These are phyloP conservation scores for Lochmaea capreae DNA, from an alignment of 2,888 invertebrate species.

Conservation along the genomic window DNA sequence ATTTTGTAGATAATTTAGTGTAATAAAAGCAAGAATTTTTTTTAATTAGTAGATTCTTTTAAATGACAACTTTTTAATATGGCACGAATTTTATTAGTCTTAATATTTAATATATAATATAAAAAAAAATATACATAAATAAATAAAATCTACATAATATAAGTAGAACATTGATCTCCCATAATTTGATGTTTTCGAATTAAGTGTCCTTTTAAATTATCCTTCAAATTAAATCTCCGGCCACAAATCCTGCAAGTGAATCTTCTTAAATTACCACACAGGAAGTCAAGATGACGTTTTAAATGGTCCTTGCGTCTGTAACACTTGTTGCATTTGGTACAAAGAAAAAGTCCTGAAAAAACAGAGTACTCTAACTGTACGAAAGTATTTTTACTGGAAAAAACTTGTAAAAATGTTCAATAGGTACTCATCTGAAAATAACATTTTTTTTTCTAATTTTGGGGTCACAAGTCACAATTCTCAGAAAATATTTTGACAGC, in stretches of 20 bases:
- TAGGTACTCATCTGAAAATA: too few relatives aligned
- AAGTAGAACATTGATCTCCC: not conserved
- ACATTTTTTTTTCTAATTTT: too few relatives aligned
- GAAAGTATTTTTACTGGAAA: not conserved
- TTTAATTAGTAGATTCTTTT: too few relatives aligned
- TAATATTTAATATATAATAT: not conserved
- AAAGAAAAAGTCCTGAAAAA: slow-evolving; percentile 1
- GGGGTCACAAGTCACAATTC: too few relatives aligned
- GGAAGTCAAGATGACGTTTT: slow-evolving; percentile 28
- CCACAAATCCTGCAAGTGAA: slow-evolving; percentile 26
- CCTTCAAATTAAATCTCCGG: slow-evolving; percentile 25
- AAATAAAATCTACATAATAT: not conserved
- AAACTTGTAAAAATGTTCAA: not conserved
- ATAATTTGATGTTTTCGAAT: slow-evolving; percentile 24
- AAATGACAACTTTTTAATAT: not conserved
- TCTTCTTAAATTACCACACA: slow-evolving; percentile 30
- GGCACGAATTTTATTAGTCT: not conserved
- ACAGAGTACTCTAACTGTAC: not conserved
- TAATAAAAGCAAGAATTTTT: too few relatives aligned
- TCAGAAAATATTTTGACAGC: too few relatives aligned
- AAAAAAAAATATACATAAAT: not conserved
- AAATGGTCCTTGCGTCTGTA: slow-evolving; percentile 36
- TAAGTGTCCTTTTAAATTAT: slow-evolving; percentile 31
- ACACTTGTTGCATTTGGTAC: slow-evolving; percentile 24
- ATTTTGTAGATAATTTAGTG: too few relatives aligned